Percentiles rank a stretch among this genome's conserved stretches.
These are phyloP conservation scores for Scelioninae gen. 1 DNA, from an alignment of 2,888 invertebrate species.

Conservation along the genomic window DNA sequence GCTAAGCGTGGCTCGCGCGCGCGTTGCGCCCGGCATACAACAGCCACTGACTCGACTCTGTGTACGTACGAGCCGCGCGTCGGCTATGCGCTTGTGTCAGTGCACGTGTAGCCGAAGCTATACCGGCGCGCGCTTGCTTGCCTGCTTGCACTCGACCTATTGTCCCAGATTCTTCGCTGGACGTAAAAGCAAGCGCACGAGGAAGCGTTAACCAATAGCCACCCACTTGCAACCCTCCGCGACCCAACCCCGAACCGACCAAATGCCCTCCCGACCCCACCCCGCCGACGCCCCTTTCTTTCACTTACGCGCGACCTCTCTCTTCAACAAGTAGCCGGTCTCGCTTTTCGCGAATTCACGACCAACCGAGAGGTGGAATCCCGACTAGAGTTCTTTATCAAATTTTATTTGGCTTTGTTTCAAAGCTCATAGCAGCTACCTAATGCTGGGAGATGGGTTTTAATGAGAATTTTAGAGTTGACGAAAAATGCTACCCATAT, in stretches of 20 bases:
- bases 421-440: no score
- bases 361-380: no score
- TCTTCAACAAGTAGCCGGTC: slow-evolving; percentile 75
- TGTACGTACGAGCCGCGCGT: slow-evolving; percentile 63
- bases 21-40: slow-evolving; percentile 59
- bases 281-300: slow-evolving; percentile 41
- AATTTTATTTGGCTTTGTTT: no score
- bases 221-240: slow-evolving; percentile 66
- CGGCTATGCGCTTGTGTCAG: slow-evolving; percentile 74
- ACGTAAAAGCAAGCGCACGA: slow-evolving; percentile 73
- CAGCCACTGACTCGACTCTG: slow-evolving; percentile 30
- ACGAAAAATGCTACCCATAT: no score
- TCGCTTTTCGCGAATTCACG: no score
- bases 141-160: slow-evolving; percentile 80
- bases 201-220: slow-evolving; percentile 52
- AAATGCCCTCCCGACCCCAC: slow-evolving; percentile 6
- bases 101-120: slow-evolving; percentile 77
- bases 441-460: no score
- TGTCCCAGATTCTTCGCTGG: slow-evolving; percentile 81
- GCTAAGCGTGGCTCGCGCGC: slow-evolving; percentile 59
- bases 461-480: no score
- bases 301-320: slow-evolving; percentile 43
- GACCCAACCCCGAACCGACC: slow-evolving; percentile 29
- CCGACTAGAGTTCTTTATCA: no score
- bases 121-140: slow-evolving; percentile 71